These are phyloP conservation scores for Paramisgurnus dabryanus DNA, from an alignment of 2,113 vertebrate species.

Conservation along the genomic window DNA sequence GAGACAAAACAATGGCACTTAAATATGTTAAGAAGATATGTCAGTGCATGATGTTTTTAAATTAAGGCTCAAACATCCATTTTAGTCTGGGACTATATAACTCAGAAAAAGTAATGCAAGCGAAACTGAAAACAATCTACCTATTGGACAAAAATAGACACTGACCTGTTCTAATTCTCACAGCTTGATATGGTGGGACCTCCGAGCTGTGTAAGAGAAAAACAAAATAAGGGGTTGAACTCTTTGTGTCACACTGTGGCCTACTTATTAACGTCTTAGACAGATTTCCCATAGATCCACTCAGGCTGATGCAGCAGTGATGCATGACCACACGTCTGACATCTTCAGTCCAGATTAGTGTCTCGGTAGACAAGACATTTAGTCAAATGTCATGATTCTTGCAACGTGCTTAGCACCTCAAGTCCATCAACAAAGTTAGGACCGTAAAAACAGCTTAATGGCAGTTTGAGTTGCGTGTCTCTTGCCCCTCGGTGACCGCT, in stretches of 20 bases:
- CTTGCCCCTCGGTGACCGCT: not conserved
- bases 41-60: no score
- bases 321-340: slow-evolving; percentile 28
- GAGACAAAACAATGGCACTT: no score
- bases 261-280: slow-evolving; percentile 39
- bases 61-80: no score
- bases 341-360: slow-evolving; percentile 30
- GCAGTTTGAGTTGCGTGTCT: not conserved
- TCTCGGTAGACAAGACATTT: slow-evolving; percentile 27
- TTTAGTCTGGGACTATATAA: no score
- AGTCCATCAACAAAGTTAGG: not conserved
- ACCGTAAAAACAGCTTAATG: slow-evolving; percentile 3
- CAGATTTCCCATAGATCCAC: slow-evolving; percentile 48
- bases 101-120: not conserved
- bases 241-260: slow-evolving; percentile 25
- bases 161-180: slow-evolving; percentile 77
- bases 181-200: slow-evolving; percentile 69
- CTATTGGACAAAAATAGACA: slow-evolving; percentile 26
- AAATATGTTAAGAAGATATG: no score
- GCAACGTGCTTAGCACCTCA: slow-evolving; percentile 36
- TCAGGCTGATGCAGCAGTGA: slow-evolving; percentile 39
- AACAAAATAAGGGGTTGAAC: slow-evolving; percentile 45
- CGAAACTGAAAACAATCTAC: not conserved
- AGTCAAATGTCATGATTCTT: slow-evolving; percentile 14
- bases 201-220: slow-evolving; percentile 67